These are phyloP conservation scores for Zaprionus camerounensis DNA, from an alignment of 1,140 invertebrate species.

Conservation along the genomic window DNA sequence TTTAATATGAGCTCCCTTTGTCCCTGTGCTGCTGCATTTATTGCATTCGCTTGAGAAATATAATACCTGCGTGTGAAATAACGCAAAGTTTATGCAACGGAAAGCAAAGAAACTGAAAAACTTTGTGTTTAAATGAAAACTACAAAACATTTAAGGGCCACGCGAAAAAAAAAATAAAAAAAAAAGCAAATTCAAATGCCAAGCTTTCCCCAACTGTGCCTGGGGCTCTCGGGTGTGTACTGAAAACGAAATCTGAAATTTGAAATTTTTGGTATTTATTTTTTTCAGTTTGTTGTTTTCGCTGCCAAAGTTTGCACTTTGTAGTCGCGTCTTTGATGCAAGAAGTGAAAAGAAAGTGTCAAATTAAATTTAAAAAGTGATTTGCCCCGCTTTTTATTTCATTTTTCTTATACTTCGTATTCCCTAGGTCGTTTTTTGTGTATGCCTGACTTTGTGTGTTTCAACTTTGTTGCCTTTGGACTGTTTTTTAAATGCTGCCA, in stretches of 20 bases:
- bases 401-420: conserved; percentile 10
- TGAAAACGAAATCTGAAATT: conserved; percentile 70
- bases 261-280: conserved; percentile 23
- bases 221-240: conserved; percentile 39
- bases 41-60: conserved; percentile 74
- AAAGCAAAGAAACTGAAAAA: conserved; percentile 41
- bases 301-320: conserved; percentile 71
- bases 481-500: conserved; percentile 56
- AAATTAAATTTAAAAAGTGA: conserved; percentile 82
- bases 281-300: conserved; percentile 26
- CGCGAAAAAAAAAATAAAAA: conserved; percentile 45
- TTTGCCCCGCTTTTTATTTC: conserved; percentile 66
- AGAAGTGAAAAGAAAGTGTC: conserved; percentile 65
- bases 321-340: conserved; percentile 69
- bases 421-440: not conserved
- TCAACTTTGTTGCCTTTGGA: conserved; percentile 40
- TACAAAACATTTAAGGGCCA: conserved; percentile 77
- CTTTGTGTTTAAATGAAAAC: conserved; percentile 79
- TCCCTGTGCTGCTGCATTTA: conserved; percentile 51
- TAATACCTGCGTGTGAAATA: conserved; percentile 81
- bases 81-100: conserved; percentile 77
- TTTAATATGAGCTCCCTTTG: conserved; percentile 70
- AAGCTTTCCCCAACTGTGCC: conserved; percentile 26
- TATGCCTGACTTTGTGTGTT: conserved; percentile 1
- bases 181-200: conserved; percentile 72